Percentiles rank a stretch among this genome's conserved stretches.
phyloP scores from a whole-genome alignment of 2,888 invertebrate genomes.

The Rhogogaster chlorosoma region DNA sequence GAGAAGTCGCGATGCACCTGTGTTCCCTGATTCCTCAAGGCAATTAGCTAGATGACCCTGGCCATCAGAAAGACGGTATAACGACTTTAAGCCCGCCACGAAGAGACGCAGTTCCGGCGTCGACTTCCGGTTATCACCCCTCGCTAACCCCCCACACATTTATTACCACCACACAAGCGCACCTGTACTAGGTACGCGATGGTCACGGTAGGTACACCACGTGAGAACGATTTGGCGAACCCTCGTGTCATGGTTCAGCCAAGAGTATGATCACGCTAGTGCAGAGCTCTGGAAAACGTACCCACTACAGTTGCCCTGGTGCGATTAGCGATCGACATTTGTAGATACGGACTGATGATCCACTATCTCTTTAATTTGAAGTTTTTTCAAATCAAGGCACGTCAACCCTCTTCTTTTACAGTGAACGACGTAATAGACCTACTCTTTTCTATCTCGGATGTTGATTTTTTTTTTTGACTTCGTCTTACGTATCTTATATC shows the following conservation, averaged over 20 bases:
- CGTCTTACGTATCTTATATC: background rate
- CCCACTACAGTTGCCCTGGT: background rate
- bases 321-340: conserved; percentile 36
- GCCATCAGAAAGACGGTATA: conserved; percentile 37
- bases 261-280: conserved; percentile 23
- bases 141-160: conserved; percentile 54
- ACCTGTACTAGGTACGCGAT: conserved; percentile 62
- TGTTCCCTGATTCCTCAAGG: background rate
- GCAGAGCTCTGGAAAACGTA: background rate
- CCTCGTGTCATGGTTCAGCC: conserved; percentile 43
- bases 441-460: background rate
- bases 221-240: conserved; percentile 66
- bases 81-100: conserved; percentile 48
- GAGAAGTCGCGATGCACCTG: background rate
- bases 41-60: conserved; percentile 26
- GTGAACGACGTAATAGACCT: background rate
- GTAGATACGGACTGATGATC: conserved; percentile 16
- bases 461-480: background rate
- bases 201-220: conserved; percentile 76
- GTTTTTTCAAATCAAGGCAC: conserved; percentile 12
- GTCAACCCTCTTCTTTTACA: background rate
- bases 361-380: conserved; percentile 6
- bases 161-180: conserved; percentile 43
- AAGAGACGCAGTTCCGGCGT: conserved; percentile 71
- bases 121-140: conserved; percentile 71